These are phyloP conservation scores for Micromesistius poutassou DNA, from an alignment of 2,797 vertebrate genomes.

Conservation along the genomic window DNA sequence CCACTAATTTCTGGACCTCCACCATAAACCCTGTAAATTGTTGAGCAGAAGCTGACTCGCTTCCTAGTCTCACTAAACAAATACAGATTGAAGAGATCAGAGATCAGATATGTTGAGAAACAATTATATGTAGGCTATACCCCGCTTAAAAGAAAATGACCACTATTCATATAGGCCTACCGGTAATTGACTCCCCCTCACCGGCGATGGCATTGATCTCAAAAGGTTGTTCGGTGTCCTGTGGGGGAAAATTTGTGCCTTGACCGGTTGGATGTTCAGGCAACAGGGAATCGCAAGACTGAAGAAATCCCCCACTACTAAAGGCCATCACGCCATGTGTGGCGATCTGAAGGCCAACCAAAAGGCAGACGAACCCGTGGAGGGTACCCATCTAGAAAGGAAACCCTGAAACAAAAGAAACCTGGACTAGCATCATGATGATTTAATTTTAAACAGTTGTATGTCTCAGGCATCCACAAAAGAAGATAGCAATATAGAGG, in stretches of 20 bases:
- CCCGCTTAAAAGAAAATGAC: background rate
- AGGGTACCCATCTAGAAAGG: conserved; percentile 43
- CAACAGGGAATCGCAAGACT: conserved; percentile 22
- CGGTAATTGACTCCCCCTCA: conserved; percentile 24
- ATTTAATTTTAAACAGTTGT: background rate
- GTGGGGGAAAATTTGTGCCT: background rate
- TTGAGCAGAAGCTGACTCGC: accelerated
- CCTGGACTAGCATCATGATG: background rate
- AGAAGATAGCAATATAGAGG: background rate
- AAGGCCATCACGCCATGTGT: conserved; percentile 18
- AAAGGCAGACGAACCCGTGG: conserved; percentile 16
- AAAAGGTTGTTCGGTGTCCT: accelerated
- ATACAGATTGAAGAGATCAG: background rate
- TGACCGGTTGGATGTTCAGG: accelerated
- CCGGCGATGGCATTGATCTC: accelerated
- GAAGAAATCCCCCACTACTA: accelerated
- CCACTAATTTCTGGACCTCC: conserved; percentile 25
- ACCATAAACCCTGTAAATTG: conserved; percentile 37
- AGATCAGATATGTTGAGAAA: background rate
- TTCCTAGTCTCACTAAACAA: conserved; percentile 42
- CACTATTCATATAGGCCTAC: conserved; percentile 24
- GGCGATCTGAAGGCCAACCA: conserved; percentile 27
- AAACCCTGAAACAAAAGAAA: background rate
- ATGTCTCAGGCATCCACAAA: background rate
- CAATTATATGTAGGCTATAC: background rate